Conservation (phyloP, 2,888 invertebrate genomes). For the Epinotia demarniana region DNA sequence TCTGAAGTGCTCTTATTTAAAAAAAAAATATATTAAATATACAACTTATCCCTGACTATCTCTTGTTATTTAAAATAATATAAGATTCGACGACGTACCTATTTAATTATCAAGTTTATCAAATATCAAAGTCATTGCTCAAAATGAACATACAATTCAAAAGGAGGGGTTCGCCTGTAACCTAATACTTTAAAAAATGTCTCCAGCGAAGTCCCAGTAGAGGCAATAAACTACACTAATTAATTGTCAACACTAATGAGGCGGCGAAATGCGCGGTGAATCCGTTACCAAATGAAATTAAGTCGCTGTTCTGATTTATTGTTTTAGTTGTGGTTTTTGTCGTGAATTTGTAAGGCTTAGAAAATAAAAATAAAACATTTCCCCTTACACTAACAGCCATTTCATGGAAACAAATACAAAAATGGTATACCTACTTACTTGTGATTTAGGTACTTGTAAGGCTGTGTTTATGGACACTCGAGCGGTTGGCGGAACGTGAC, state of each 20-base stretch:
- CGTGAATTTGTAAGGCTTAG: not conserved
- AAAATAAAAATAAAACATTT: not conserved
- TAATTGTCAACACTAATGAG: constrained; percentile 44
- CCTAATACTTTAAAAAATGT: constrained; percentile 29
- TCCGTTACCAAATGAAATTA: constrained; percentile 33
- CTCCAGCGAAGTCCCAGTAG: constrained; percentile 15
- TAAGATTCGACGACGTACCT: not conserved
- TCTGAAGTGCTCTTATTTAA: too few relatives aligned
- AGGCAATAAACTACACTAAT: constrained; percentile 39
- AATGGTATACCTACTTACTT: too few relatives aligned
- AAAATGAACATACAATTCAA: constrained; percentile 4
- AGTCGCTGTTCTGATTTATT: constrained; percentile 32
- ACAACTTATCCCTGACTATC: too few relatives aligned
- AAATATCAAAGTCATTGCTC: not conserved
- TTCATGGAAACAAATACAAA: too few relatives aligned
- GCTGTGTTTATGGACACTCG: too few relatives aligned
- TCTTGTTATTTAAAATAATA: too few relatives aligned
- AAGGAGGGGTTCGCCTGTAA: constrained; percentile 3
- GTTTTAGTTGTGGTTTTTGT: constrained; percentile 1
- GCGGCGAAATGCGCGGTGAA: constrained; percentile 31
- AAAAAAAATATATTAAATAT: too few relatives aligned
- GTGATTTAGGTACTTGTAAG: too few relatives aligned
- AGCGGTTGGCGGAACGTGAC: too few relatives aligned
- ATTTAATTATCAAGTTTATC: not conserved
- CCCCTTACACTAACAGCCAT: too few relatives aligned